These are phyloP conservation scores for Gavia stellata DNA, from an alignment of 2,113 vertebrate genomes.

Conservation along the genomic window DNA sequence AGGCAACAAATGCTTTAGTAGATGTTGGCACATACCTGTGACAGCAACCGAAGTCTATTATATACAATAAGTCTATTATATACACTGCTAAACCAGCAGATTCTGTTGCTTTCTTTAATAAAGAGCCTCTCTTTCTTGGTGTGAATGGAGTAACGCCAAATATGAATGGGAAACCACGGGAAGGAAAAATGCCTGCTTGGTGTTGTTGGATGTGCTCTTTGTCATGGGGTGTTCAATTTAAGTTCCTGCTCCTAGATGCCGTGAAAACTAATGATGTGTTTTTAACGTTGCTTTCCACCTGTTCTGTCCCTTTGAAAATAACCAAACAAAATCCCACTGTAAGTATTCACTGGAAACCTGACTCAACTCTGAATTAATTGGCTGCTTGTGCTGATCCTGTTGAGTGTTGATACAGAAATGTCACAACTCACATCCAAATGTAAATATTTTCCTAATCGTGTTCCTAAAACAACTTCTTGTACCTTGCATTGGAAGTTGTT, in stretches of 20 bases:
- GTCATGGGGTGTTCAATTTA: background rate
- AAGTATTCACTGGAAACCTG: background rate
- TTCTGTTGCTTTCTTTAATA: background rate
- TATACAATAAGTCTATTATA: constrained; percentile 15
- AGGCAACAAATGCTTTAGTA: constrained; percentile 19
- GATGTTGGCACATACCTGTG: background rate
- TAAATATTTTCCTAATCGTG: background rate
- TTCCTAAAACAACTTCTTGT: background rate
- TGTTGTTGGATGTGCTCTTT: background rate
- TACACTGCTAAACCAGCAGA: background rate
- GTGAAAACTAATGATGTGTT: background rate
- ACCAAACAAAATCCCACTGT: background rate
- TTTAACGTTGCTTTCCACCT: constrained; percentile 36
- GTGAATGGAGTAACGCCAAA: constrained; percentile 16
- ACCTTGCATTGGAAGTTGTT: background rate
- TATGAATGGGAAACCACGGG: constrained; percentile 18
- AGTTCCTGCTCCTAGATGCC: background rate
- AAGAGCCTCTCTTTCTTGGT: background rate
- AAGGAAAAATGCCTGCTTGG: background rate
- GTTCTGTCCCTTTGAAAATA: background rate
- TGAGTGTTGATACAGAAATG: background rate
- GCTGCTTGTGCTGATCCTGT: background rate
- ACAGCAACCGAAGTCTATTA: background rate
- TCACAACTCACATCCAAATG: background rate
- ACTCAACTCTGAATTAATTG: background rate